These are phyloP conservation scores for Agrenia bidenticulata DNA, from an alignment of 2,888 invertebrate species.

Conservation along the genomic window DNA sequence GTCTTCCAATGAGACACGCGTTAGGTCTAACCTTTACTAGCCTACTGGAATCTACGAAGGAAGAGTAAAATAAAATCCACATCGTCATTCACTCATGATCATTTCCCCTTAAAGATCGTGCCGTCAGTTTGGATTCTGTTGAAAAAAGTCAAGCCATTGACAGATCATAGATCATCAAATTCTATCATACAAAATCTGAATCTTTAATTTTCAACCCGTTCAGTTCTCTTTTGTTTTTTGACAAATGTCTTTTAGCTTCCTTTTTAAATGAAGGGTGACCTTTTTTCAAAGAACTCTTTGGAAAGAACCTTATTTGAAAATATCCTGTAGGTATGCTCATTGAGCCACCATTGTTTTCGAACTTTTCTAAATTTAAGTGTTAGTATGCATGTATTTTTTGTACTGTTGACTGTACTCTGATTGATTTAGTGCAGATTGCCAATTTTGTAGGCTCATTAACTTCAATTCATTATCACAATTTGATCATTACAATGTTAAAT, in stretches of 20 bases:
- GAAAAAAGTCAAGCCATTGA: constrained; percentile 5
- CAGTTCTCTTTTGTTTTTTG: constrained; percentile 2
- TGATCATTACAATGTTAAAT: too few species aligned
- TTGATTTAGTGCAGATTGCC: too few species aligned
- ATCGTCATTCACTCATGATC: constrained; percentile 10
- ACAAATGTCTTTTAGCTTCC: constrained; percentile 18
- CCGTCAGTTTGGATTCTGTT: constrained; percentile 2
- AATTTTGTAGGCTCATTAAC: too few species aligned
- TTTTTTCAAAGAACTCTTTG: too few species aligned
- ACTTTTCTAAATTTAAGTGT: too few species aligned
- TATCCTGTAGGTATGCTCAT: too few species aligned
- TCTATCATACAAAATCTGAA: background rate
- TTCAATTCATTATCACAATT: too few species aligned
- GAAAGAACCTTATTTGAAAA: too few species aligned
- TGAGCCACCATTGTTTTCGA: too few species aligned
- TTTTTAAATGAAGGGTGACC: constrained; percentile 1
- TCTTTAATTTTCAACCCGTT: background rate
- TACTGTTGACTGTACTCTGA: too few species aligned
- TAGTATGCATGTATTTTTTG: too few species aligned
- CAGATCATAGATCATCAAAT: constrained; percentile 21
- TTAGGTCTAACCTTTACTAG: constrained; percentile 7
- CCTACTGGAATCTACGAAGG: background rate
- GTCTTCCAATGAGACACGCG: constrained; percentile 29
- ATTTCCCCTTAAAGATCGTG: constrained; percentile 13
- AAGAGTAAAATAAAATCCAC: constrained; percentile 2